Evolutionary conservation across 2,888 invertebrate genomes (phyloP), one percentile per base, ranked within the genome.

Genomic region (Apantesis nais): DNA sequence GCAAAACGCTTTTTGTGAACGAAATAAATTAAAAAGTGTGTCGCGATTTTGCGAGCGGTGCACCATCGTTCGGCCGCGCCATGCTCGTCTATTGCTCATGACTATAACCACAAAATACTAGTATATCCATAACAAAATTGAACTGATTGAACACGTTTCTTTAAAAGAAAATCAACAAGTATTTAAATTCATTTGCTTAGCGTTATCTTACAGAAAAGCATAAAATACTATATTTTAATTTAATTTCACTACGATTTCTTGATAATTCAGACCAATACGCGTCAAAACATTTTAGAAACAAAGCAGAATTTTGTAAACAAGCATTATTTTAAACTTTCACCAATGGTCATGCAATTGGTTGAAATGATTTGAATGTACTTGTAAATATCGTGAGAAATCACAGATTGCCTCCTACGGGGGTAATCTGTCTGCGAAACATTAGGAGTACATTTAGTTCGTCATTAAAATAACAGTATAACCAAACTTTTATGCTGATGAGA

Each of bases 21-120:
- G 93, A 94, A 94, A 94, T 94, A 93, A 94, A 95, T 94, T 94
- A 94, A 94, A 94, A 94, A 93, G 92, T 93, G 90, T 90, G 92
- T 92, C 90, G 92, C 92, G 93, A 93, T 93, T 93, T 92, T 91
- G 91, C 85, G 89, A 87, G 87, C 87, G 84, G 86, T 86, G 85
- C 82, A 85, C 86, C 84, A 84, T 41, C 63, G 19, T 58, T 81
- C 83, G 83, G 77, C 79, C 74, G 81, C 76, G 80, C 77, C 76
- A 78, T 70, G 76, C 74, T 71, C 48, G 58, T 60, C 74, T 74
- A 73, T 77, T 80, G 80, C 82, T 86, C 29, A 16, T 85, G 83
- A 85, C 85, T 86, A 88, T 89, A 84, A 88, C 87, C 14, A 29
- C 14, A 29, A 29, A 58, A 29, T 58, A 58, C 25, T 16, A 25